These are phyloP conservation scores for Origma solitaria DNA, from an alignment of 2,113 vertebrate species.

Conservation along the genomic window DNA sequence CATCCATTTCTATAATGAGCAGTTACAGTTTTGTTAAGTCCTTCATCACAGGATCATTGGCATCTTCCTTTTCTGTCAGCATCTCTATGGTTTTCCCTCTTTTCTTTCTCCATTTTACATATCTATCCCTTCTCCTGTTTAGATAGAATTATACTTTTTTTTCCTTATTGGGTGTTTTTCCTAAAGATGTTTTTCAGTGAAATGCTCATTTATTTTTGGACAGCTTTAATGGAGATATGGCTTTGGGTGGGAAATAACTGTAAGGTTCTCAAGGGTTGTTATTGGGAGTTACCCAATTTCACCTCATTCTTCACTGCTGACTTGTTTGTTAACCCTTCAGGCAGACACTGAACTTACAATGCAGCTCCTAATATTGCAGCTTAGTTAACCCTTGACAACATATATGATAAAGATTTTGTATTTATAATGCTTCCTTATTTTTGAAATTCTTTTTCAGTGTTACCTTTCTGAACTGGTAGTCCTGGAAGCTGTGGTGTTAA, in stretches of 20 bases:
- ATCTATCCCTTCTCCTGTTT: not conserved
- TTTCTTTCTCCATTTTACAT: not conserved
- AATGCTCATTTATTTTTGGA: not conserved
- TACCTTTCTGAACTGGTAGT: not conserved
- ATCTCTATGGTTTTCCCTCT: not conserved
- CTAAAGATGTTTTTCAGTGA: not conserved
- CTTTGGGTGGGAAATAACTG: not conserved
- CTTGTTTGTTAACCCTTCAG: not conserved
- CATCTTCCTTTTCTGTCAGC: fast-evolving
- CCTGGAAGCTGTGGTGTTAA: not conserved
- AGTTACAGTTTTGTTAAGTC: not conserved
- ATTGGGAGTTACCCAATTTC: not conserved
- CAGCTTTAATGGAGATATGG: not conserved
- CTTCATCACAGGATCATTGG: not conserved
- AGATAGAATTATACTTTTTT: no score
- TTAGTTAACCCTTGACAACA: not conserved
- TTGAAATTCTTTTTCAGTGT: not conserved
- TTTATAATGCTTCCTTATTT: not conserved
- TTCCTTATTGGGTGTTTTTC: not conserved
- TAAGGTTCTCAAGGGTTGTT: not conserved
- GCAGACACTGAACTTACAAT: not conserved
- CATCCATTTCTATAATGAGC: not conserved
- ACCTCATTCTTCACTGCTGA: not conserved
- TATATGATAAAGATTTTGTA: not conserved
- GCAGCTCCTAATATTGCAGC: not conserved